A percentile compares a stretch with the other conserved stretches of the same genome.
Conservation (phyloP, 2,797 vertebrate genomes). For the Anguilla anguilla region DNA sequence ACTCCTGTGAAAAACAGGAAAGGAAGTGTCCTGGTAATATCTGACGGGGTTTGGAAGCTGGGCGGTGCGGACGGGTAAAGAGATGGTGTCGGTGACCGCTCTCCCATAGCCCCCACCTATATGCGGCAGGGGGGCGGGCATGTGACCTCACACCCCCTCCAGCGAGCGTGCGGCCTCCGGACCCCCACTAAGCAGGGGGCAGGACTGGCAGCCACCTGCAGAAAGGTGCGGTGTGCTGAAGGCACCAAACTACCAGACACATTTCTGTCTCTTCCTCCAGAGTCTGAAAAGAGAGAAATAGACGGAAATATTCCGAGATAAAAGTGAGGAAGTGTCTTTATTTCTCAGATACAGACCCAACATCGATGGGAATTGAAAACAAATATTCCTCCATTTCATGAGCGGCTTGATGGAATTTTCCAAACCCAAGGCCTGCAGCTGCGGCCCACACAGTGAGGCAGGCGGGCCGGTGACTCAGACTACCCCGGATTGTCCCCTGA, state of each 20-base stretch:
- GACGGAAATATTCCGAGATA: no score
- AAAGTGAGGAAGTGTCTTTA: neutral
- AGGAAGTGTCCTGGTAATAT: constrained; percentile 26
- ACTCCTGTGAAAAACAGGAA: constrained; percentile 30
- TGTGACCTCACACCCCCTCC: neutral
- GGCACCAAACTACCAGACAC: neutral
- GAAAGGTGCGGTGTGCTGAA: neutral
- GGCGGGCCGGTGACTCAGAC: constrained; percentile 24
- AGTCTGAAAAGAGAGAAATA: neutral
- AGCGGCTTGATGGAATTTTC: constrained; percentile 26
- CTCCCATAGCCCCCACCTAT: neutral
- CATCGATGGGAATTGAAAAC: constrained; percentile 4
- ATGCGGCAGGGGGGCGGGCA: neutral
- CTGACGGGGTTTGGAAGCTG: constrained; percentile 9
- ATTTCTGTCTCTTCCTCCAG: neutral
- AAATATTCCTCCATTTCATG: constrained; percentile 11
- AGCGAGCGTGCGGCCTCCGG: neutral
- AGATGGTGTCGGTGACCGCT: neutral
- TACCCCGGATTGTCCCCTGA: neutral
- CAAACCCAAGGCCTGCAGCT: neutral
- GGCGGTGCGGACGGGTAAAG: constrained; percentile 17
- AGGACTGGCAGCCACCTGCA: neutral
- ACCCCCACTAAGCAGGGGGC: neutral
- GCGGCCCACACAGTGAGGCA: constrained; percentile 21
- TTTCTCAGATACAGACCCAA: constrained; percentile 15